Base-by-base conservation (phyloP, 2,797 vertebrate genomes). In the Parauchenoglanis ngamensis region DNA sequence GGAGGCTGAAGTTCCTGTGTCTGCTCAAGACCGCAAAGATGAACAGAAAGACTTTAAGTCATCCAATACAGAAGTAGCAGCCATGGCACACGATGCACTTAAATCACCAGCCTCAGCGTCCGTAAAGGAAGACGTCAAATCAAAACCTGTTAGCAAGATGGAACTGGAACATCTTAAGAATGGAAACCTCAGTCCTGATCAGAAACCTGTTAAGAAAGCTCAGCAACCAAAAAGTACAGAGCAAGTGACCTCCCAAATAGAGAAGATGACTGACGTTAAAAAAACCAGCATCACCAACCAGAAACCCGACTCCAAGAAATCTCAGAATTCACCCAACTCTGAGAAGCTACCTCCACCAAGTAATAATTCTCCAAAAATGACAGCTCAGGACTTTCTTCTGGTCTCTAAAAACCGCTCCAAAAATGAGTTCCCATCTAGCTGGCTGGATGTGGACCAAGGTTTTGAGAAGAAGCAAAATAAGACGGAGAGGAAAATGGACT, bases 401-500 rank as follows among this genome's bases (percentile, higher is more conserved):
- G 40, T 54, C 40, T 81, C 85, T 0, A 85, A 77, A 82, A 86
- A 65, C 54, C 46, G 88, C 35, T 82, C 89, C 1, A 86, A 84
- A 52, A 90, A 86, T 0, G 94, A 94, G 3, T 91, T 89, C 52
- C 95, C 93, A 13, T 96, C 96, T 0, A 92, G 92, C 89, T 96
- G 96, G 95, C 91, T 96, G 67, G 94, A 96, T 11, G 93, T 96
- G 46, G 96, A 96, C 84, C 90, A 94, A 65, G 85, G 56, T 84
- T 92, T 87, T 46, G 28, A 78, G 25, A 88, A 89, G 70, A 95
- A 93, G 85, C 95, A 86, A 35, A 89, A 90, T 68, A 91, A 90
- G 87, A 93, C 88, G 17, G 92, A 90, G 59, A 93, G 89, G 89
- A 92, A 88, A 61, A 88, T 94, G 21, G 93, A 95, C 0, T 65